Base-by-base conservation (phyloP, 2,797 vertebrate species). In the Siniperca scherzeri region DNA sequence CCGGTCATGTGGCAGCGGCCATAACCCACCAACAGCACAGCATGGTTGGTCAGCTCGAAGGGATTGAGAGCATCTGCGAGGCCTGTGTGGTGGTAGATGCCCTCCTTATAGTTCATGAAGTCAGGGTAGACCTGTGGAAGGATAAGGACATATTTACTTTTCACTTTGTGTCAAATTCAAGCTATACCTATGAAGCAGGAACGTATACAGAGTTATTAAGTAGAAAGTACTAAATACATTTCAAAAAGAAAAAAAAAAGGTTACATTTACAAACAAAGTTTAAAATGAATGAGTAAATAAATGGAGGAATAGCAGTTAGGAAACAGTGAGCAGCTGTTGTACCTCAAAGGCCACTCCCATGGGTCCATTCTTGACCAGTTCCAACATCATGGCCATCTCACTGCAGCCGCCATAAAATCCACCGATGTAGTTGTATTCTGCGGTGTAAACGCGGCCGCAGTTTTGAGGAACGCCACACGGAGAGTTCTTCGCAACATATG, bases 351-450 rank as follows among this genome's bases (percentile, higher is more conserved):
- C 95, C 44, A 99, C 96, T 0, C 93, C 94, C 94, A 99, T 68
- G 0, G 99, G 99, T 10, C 99, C 98, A 0, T 93, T 94, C 5
- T 92, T 89, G n/a, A 99, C 95, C 80, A 99, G 96, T 55, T 99
- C 98, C 0, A 95, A 80, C 91, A 97, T 98, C 98, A 99, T 99
- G 74, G 97, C 95, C 3, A 83, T 92, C 93, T 99, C 98, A 21
- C 96, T 99, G 95, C 98, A 99, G 59, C 95, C 98, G 0, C 98
- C 98, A 3, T 99, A 99, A 89, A 99, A 99, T 0, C 98, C 98
- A 1, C 99, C 99, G 0, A 99, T 97, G 0, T 99, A 99, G 90
- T 93, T 87, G 91, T 99, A 99, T 8, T 98, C 94, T 0, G 98
- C 96, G 0, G 95, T 22, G 57, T 98, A 99, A 71, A 96, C 92